phyloP scores from a whole-genome alignment of 2,797 vertebrate genomes.

The Oceanodroma leucorhoa region DNA sequence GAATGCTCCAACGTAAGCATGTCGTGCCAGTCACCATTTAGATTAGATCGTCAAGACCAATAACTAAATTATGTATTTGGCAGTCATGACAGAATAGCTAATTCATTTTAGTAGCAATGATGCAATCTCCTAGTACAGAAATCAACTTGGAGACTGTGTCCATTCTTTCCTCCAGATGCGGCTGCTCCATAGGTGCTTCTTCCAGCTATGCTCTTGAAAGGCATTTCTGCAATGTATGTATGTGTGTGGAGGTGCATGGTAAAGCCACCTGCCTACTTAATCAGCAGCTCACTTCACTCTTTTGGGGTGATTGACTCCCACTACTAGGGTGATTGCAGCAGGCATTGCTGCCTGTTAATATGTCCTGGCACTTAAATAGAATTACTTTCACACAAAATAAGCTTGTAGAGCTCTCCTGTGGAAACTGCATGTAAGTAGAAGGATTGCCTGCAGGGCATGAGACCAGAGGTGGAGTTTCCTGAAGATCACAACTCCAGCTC shows the following conservation, averaged over 20 bases:
- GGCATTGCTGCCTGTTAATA: background rate
- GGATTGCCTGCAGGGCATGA: background rate
- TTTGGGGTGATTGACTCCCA: background rate
- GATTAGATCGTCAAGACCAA: background rate
- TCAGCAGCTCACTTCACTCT: background rate
- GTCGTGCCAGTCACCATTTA: background rate
- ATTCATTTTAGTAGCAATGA: background rate
- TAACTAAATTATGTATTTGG: background rate
- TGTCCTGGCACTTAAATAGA: background rate
- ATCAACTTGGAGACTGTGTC: background rate
- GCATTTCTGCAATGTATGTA: background rate
- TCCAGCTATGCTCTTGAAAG: background rate
- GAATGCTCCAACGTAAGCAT: background rate
- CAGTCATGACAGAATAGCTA: background rate
- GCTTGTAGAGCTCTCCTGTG: background rate
- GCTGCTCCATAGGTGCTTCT: background rate
- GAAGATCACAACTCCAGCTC: slow-evolving; percentile 14
- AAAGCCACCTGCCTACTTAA: background rate
- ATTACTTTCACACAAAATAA: background rate
- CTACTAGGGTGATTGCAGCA: background rate
- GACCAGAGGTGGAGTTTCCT: background rate
- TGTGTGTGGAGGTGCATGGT: background rate
- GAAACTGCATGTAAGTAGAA: background rate
- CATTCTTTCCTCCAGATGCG: background rate
- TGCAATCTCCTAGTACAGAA: background rate